These are phyloP conservation scores for Oceanodroma tethys DNA, from an alignment of 2,113 vertebrate genomes.

Conservation along the genomic window DNA sequence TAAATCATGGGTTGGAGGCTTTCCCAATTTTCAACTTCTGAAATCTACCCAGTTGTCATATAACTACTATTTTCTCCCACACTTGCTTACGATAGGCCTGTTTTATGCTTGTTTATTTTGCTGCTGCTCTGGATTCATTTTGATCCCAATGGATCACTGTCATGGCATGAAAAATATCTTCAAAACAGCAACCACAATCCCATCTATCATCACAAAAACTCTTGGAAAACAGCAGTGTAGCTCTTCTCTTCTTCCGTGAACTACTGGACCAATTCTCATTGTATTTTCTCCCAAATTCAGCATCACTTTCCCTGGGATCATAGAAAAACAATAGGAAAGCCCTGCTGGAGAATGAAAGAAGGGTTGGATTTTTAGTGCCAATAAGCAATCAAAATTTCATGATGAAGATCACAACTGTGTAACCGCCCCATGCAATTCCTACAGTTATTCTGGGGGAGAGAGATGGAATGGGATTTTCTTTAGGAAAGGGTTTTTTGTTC, in stretches of 20 bases:
- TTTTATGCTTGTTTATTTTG: slow-evolving; percentile 46
- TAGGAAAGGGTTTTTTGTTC: background rate
- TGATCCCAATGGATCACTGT: slow-evolving; percentile 55
- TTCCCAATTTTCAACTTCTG: slow-evolving; percentile 14
- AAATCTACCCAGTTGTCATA: background rate
- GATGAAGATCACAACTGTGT: background rate
- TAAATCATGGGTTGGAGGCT: background rate
- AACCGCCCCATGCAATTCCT: background rate
- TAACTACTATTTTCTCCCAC: slow-evolving; percentile 35
- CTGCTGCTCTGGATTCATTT: slow-evolving; percentile 49
- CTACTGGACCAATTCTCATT: background rate
- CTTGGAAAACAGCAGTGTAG: background rate
- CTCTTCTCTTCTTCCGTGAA: background rate
- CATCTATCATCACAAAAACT: slow-evolving; percentile 23
- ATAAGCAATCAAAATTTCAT: background rate
- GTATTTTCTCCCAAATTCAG: background rate
- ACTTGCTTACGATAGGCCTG: slow-evolving; percentile 6
- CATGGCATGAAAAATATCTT: slow-evolving; percentile 46
- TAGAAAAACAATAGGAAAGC: background rate
- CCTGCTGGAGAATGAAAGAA: background rate
- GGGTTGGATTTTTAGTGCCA: background rate
- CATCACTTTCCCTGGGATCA: background rate
- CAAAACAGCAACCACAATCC: slow-evolving; percentile 5
- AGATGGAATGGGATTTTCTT: background rate
- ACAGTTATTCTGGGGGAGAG: background rate